A percentile compares a stretch with the other conserved stretches of the same genome.
These are phyloP conservation scores for Pycnonotus jocosus DNA, from an alignment of 2,113 vertebrate genomes.

Conservation along the genomic window DNA sequence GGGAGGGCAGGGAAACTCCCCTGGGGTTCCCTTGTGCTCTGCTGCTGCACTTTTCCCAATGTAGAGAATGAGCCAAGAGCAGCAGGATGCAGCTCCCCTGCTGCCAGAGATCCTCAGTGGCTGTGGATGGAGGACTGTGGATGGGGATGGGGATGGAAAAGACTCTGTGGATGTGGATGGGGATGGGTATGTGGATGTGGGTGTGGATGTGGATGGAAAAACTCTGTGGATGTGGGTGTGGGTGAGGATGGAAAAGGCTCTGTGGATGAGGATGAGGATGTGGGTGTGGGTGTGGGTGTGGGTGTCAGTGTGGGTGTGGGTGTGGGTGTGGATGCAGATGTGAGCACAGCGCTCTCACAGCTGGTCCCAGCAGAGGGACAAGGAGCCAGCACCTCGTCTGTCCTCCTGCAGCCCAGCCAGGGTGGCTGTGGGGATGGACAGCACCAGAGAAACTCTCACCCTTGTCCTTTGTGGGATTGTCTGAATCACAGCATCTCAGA, in stretches of 20 bases:
- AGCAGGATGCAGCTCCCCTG: background rate
- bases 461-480: accelerated
- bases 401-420: background rate
- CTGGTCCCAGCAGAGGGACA: background rate
- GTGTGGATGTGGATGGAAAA: too few species aligned
- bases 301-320: too few species aligned
- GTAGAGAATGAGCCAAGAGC: background rate
- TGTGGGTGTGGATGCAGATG: too few species aligned
- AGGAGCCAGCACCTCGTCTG: accelerated
- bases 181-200: too few species aligned
- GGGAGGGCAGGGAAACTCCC: background rate
- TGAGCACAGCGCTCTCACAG: accelerated
- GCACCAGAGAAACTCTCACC: accelerated
- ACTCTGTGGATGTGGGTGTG: too few species aligned
- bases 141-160: too few species aligned
- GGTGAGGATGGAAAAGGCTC: too few species aligned
- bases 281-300: too few species aligned
- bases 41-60: background rate
- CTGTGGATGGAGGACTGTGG: too few species aligned
- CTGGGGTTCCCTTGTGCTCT: accelerated
- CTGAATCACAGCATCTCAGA: background rate
- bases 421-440: background rate
- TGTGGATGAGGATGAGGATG: too few species aligned
- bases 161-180: too few species aligned
- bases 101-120: background rate